A percentile compares a stretch with the other conserved stretches of the same genome.
Conservation (phyloP, 2,888 invertebrate species). For the Dicycla oo region DNA sequence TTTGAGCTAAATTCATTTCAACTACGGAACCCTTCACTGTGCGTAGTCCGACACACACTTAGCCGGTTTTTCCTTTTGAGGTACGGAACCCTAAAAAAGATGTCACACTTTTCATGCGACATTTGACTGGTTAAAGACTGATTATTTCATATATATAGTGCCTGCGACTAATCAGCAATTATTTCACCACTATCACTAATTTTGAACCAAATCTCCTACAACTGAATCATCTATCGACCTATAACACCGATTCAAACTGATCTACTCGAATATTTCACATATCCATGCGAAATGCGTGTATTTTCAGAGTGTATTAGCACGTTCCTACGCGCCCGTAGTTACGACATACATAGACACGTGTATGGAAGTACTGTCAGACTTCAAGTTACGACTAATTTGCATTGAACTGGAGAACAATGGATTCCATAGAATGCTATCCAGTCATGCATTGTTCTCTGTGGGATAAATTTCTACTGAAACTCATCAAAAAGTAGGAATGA, state of each 20-base stretch:
- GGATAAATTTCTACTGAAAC: background rate
- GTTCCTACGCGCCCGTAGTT: constrained; percentile 21
- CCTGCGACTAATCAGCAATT: background rate
- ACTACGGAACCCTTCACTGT: too few relatives aligned
- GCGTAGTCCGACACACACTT: too few relatives aligned
- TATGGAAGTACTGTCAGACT: constrained; percentile 18
- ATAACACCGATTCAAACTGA: constrained; percentile 26
- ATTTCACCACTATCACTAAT: background rate
- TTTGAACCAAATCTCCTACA: background rate
- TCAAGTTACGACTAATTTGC: constrained; percentile 25
- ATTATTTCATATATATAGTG: background rate
- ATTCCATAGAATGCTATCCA: constrained; percentile 1
- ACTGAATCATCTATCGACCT: background rate
- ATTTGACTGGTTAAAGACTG: background rate
- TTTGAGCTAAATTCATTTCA: too few relatives aligned
- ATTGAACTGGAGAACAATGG: constrained; percentile 15
- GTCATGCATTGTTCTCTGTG: constrained; percentile 12
- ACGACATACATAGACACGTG: background rate
- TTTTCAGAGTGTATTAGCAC: constrained; percentile 47
- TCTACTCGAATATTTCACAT: constrained; percentile 41
- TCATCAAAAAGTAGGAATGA: background rate
- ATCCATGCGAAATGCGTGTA: constrained; percentile 36
- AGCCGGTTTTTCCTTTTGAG: too few relatives aligned
- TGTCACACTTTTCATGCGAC: background rate
- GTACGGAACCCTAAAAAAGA: too few relatives aligned